Conservation (phyloP, 2,113 vertebrate species). For the Cochlearius cochlearius region DNA sequence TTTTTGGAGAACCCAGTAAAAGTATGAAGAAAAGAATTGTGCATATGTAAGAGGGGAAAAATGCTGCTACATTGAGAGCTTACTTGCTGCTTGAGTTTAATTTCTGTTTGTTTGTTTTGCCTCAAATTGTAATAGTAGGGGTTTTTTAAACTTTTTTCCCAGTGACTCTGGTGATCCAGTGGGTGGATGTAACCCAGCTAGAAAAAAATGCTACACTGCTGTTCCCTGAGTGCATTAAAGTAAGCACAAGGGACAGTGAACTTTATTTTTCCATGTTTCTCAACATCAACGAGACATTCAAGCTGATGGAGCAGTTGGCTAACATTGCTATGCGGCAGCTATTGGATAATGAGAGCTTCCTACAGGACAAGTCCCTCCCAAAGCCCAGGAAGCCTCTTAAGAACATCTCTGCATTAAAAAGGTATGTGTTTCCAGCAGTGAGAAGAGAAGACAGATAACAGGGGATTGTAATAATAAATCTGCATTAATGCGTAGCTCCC, state of each 20-base stretch:
- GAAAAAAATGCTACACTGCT: slow-evolving; percentile 94
- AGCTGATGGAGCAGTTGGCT: slow-evolving; percentile 96
- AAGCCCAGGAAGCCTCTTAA: slow-evolving; percentile 85
- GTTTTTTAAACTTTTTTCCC: not conserved
- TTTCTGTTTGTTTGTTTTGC: not conserved
- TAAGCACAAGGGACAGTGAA: slow-evolving; percentile 87
- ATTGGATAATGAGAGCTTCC: slow-evolving; percentile 88
- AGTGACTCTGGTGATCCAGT: slow-evolving; percentile 93
- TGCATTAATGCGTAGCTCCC: not conserved
- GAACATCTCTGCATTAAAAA: slow-evolving; percentile 91
- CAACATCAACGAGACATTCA: slow-evolving; percentile 94
- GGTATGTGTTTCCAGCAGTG: slow-evolving; percentile 51
- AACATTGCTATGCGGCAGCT: slow-evolving; percentile 95
- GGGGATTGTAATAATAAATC: not conserved
- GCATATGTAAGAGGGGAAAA: not conserved
- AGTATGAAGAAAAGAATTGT: not conserved
- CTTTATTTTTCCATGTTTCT: slow-evolving; percentile 99
- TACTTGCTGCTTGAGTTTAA: not conserved
- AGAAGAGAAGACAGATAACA: not conserved
- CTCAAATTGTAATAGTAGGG: not conserved
- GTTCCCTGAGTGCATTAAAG: slow-evolving; percentile 92
- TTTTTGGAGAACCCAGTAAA: not conserved
- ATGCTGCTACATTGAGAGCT: not conserved
- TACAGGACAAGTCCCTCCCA: slow-evolving; percentile 84
- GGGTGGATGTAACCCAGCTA: slow-evolving; percentile 92